Evolutionary conservation across 2,888 invertebrate species (phyloP), one percentile per base, ranked within the genome.

Genomic region (Dysmachus trigonus): DNA sequence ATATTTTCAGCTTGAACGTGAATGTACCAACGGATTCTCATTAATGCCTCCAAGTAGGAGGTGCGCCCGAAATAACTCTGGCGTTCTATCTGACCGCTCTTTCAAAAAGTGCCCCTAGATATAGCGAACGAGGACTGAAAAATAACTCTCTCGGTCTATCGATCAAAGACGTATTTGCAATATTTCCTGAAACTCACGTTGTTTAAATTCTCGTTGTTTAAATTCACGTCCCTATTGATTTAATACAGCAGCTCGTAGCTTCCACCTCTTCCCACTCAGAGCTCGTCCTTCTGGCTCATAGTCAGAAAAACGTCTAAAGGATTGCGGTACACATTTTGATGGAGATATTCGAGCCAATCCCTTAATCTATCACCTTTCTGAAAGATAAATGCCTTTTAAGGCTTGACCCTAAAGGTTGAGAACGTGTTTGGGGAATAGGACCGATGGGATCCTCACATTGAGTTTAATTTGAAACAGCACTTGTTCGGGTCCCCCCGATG

Each of bases 351-450:
- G 22, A 18, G 76, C 76, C 51, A 41, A 79, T 51, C 79, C 77
- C 53, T 30, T 51, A 79, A 79, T 79, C 79, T 51, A 79, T 79
- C 79, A 79, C 79, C 47, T 47, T 47, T 33, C 27, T 30, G 22
- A 79, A 33, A 79, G 51, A 51, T 79, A 51, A 51, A 51, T 79
- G 51, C 79, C 22, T 38, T 79, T 79, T 79, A 79, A 79, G 79
- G n/a, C 51, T 51, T 51, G 30, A 41, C 79, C 79, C 79, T 18
- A 51, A 51, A 79, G 79, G 30, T 51, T 79, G 13, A n/a, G 51
- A 79, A 31, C 30, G 51, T 51, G 51, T 79, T 79, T 79, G 13
- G 79, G 35, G 79, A 53, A 79, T 79, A 13, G n/a, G 51, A 15
- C 10, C 18, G 30, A 30, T 31, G 79, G 53, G 47, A 51, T 79